Conservation (phyloP, 2,888 invertebrate species). For the Platypus cylindrus region DNA sequence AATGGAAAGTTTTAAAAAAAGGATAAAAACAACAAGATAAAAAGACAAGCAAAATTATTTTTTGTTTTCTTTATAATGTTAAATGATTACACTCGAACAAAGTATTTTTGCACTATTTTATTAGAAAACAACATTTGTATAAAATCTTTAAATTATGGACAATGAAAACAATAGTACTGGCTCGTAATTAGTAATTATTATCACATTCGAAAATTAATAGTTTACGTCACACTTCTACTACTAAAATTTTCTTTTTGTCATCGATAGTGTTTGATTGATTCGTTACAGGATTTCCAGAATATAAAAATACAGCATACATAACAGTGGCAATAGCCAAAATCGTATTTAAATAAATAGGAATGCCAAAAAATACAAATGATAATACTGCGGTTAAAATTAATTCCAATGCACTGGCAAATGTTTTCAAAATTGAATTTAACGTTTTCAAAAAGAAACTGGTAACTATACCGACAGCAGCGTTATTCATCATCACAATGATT, state of each 20-base stretch:
- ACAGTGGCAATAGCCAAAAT: constrained; percentile 71
- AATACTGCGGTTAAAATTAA: constrained; percentile 80
- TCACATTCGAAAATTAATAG: constrained; percentile 9
- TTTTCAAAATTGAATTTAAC: constrained; percentile 89
- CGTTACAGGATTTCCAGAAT: constrained; percentile 79
- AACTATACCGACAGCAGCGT: constrained; percentile 82
- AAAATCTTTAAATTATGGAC: too few species aligned
- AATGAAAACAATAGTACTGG: constrained; percentile 7
- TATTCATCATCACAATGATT: constrained; percentile 72
- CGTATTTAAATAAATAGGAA: constrained; percentile 73
- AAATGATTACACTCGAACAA: too few species aligned
- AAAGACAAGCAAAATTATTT: too few species aligned
- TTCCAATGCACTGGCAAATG: constrained; percentile 89
- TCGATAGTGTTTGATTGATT: constrained; percentile 29
- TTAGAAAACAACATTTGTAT: too few species aligned
- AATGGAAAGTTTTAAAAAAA: too few species aligned
- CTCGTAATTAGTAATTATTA: constrained; percentile 7
- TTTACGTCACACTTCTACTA: constrained; percentile 12
- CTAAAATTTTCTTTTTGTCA: constrained; percentile 6
- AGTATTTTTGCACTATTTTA: too few species aligned
- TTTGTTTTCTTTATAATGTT: too few species aligned
- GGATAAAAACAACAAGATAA: too few species aligned
- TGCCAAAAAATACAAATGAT: constrained; percentile 74
- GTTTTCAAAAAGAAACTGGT: constrained; percentile 88
- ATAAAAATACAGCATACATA: constrained; percentile 69